Base-by-base conservation (phyloP, 2,797 vertebrate genomes). In the Triplophysa bombifrons region DNA sequence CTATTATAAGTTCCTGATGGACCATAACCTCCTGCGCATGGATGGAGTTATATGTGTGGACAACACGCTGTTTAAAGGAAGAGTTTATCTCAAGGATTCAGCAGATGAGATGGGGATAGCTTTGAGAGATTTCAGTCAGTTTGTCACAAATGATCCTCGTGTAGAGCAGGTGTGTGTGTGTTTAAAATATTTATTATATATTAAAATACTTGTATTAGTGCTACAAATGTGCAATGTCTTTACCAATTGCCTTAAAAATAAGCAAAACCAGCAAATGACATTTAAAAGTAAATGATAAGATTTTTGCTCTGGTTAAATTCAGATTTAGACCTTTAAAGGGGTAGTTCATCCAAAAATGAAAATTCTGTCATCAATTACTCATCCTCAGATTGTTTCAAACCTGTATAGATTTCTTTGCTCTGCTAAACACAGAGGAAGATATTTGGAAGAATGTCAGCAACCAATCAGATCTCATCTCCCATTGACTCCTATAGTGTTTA, bases 1-100 rank as follows among this genome's bases (percentile, higher is more conserved):
- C 87, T 92, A 94, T 87, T 95, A 95, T 92, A 93, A 91, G 82
- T 94, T 94, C 74, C 92, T 96, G 86, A 89, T 94, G 89, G 94
- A 94, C 78, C 92, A 93, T 90, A 94, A 93, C 87, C 90, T 95
- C 86, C 90, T 95, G 83, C 91, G 88, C 74, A 84, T 92, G 84
- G 88, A 84, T 85, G 93, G 94, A 72, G 86, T 94, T 87, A 93
- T 96, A 70, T 95, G 92, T 86, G 85, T 95, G 4, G 93, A 94
- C 87, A 96, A 94, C 84, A 85, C 90, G 0, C 83, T 96, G 87
- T 93, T 94, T 87, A 95, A 95, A 93, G 93, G 91, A 77, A 90
- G 90, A 80, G 92, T 94, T 86, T 95, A 94, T 88, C 93, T 94
- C 25, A 90, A 94, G 80, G 92, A 92, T 53, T 48, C 89, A 60